Evolutionary conservation across 2,888 invertebrate genomes (phyloP), one percentile per base, ranked within the genome.

Genomic region (Monochamus alternatus): DNA sequence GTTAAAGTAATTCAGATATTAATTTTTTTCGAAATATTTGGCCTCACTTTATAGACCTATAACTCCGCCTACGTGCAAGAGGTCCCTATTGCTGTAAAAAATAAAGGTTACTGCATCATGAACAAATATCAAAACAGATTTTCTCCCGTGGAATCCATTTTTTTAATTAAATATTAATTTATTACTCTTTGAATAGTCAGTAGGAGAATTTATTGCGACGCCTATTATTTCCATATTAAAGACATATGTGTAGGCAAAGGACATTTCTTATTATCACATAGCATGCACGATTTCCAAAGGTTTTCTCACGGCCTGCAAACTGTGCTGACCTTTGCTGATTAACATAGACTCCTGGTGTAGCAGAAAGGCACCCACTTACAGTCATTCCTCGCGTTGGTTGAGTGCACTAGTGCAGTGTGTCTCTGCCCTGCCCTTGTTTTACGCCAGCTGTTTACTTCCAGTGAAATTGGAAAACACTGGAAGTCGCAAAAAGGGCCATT

Each of bases 251-350:
- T 74, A 76, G 76, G 70, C 75, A 73, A 70, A 75, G 75, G 77
- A 77, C 73, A 73, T 70, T 77, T 74, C 71, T 74, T 73, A 71
- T 78, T 77, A 77, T 78, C 78, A 70, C 75, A 65, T 30, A 55
- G 32, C 59, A 64, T 71, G 71, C 78, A 77, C 77, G 78, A 73
- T 75, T 71, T 52, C 76, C 63, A 65, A 60, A 51, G 74, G 66
- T 80, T 79, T 82, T 82, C 82, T 81, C 82, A 82, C 82, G 82
- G 79, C 76, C 81, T 67, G 80, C 78, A 77, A 80, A 77, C 78
- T 73, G 66, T 66, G 73, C 73, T 82, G 82, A 82, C 81, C 81
- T 79, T 71, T 71, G 73, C 76, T 75, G 80, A 81, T 81, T 83
- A 80, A 76, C 82, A 83, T 81, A 82, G 82, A 80, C 81, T 82